Percentiles rank a stretch among this genome's conserved stretches.
These are phyloP conservation scores for Oedothorax gibbosus DNA, from an alignment of 1,140 invertebrate genomes.

Conservation along the genomic window DNA sequence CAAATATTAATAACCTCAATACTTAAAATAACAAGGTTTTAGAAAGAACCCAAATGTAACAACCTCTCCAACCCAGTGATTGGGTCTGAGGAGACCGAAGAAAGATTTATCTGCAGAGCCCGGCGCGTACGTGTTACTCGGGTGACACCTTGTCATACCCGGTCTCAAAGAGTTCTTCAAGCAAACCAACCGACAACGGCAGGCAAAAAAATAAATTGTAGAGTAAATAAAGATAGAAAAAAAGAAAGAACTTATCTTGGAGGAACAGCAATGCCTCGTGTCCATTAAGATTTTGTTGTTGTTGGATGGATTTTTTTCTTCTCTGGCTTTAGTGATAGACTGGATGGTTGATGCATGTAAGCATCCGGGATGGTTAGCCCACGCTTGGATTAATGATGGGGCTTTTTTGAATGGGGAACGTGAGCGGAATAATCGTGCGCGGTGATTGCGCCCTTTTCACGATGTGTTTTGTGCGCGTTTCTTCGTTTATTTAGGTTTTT, in stretches of 20 bases:
- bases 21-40: too few species aligned
- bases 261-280: conserved; percentile 48
- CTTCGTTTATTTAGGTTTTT: neutral
- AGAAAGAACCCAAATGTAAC: too few species aligned
- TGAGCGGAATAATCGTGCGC: conserved; percentile 54
- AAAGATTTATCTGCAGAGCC: conserved; percentile 49
- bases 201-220: neutral
- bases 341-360: conserved; percentile 38
- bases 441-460: conserved; percentile 36
- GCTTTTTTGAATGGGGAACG: conserved; percentile 52
- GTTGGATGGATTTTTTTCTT: conserved; percentile 2
- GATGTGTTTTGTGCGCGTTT: conserved; percentile 43
- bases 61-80: conserved; percentile 18
- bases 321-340: conserved; percentile 55
- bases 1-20: too few species aligned
- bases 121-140: conserved; percentile 47
- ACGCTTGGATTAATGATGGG: conserved; percentile 57
- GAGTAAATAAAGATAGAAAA: conserved; percentile 24
- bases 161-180: conserved; percentile 48
- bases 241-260: conserved; percentile 49
- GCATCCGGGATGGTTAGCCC: conserved; percentile 40
- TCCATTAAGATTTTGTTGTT: conserved; percentile 48
- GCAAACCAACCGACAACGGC: neutral
- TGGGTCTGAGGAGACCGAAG: conserved; percentile 39
- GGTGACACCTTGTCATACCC: conserved; percentile 55